These are phyloP conservation scores for Muscicapa adusta DNA, from an alignment of 2,113 vertebrate species.

Conservation along the genomic window DNA sequence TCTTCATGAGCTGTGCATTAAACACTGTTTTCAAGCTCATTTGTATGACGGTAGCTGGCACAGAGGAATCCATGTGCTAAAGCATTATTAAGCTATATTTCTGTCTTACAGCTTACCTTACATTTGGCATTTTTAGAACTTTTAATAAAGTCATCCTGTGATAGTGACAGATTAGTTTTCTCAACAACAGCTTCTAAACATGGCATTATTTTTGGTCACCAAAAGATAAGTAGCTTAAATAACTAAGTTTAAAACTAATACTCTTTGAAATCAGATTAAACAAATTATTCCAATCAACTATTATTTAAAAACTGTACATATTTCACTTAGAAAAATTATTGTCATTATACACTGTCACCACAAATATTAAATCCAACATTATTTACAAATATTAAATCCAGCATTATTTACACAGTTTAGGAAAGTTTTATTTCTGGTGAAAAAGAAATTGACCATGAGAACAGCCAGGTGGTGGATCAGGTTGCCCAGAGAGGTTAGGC, in stretches of 20 bases:
- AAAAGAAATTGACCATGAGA: background rate
- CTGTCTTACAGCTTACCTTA: background rate
- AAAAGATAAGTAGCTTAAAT: background rate
- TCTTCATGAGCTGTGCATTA: background rate
- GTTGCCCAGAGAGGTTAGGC: background rate
- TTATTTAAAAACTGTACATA: background rate
- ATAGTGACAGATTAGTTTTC: background rate
- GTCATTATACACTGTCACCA: background rate
- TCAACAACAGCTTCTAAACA: background rate
- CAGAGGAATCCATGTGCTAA: background rate
- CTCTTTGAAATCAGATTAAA: background rate
- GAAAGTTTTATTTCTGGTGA: background rate
- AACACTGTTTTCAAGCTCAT: background rate
- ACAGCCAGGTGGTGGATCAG: rapidly evolving
- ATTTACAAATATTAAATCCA: background rate
- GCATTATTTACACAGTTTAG: background rate
- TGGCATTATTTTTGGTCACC: background rate
- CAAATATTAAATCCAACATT: background rate
- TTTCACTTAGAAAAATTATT: background rate
- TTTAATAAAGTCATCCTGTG: background rate
- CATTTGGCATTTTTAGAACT: background rate
- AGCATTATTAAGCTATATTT: background rate
- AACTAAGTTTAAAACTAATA: background rate
- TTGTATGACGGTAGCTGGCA: background rate
- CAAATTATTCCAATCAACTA: background rate